These are phyloP conservation scores for Cololabis saira DNA, from an alignment of 2,113 vertebrate species.

Conservation along the genomic window DNA sequence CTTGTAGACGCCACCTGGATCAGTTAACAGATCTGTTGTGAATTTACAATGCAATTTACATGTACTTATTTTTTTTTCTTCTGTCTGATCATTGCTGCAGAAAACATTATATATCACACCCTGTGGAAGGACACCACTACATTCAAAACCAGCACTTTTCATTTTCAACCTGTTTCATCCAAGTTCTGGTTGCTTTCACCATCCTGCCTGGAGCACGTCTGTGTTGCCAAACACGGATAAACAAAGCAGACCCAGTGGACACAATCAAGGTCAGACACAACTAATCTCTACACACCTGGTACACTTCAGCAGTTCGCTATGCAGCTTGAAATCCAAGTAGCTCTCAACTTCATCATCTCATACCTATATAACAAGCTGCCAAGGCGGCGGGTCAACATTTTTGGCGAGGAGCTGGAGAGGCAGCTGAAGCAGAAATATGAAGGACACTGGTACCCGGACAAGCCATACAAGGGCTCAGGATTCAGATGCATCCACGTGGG, in stretches of 20 bases:
- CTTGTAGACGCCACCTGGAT: no score
- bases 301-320: slow-evolving; percentile 91
- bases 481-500: slow-evolving; percentile 98
- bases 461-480: slow-evolving; percentile 98
- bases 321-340: slow-evolving; percentile 99
- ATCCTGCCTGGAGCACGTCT: slow-evolving; percentile 57
- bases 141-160: slow-evolving; percentile 89
- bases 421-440: slow-evolving; percentile 98
- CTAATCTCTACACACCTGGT: slow-evolving; percentile 71
- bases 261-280: slow-evolving; percentile 60
- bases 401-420: slow-evolving; percentile 97
- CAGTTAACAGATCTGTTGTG: no score
- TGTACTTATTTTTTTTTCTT: slow-evolving; percentile 6
- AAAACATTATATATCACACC: slow-evolving; percentile 81
- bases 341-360: slow-evolving; percentile 99
- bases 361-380: slow-evolving; percentile 99
- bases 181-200: slow-evolving; percentile 75
- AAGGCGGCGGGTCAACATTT: slow-evolving; percentile 96
- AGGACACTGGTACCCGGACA: slow-evolving; percentile 99
- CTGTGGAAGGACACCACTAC: slow-evolving; percentile 86
- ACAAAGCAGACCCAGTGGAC: slow-evolving; percentile 63
- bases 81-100: slow-evolving; percentile 42
- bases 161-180: slow-evolving; percentile 66
- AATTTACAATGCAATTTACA: background rate
- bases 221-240: slow-evolving; percentile 74